A percentile compares a stretch with the other conserved stretches of the same genome.
phyloP scores from a whole-genome alignment of 2,888 invertebrate species.

The Lypha dubia region DNA sequence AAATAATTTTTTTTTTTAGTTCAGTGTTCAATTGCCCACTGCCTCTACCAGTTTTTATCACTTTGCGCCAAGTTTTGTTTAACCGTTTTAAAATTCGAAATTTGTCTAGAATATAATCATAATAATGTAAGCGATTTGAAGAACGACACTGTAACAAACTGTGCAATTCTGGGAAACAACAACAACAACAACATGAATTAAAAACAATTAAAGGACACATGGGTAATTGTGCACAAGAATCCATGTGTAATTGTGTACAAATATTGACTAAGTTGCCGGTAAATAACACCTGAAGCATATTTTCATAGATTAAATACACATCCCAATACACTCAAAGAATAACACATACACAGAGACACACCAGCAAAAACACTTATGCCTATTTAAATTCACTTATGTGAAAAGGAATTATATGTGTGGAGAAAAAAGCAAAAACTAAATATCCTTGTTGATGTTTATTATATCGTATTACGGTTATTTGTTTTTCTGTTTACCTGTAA shows the following conservation, averaged over 20 bases:
- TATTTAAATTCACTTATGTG: slow-evolving; percentile 28
- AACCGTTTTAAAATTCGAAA: too few species aligned
- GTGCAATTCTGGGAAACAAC: too few species aligned
- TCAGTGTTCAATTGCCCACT: too few species aligned
- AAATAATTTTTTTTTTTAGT: too few species aligned
- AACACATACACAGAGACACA: not conserved
- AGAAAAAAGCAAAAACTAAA: slow-evolving; percentile 9
- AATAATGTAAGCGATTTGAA: too few species aligned
- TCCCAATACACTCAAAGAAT: slow-evolving; percentile 8
- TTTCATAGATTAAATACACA: slow-evolving; percentile 45
- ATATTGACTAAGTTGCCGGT: not conserved
- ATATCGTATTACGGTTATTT: slow-evolving; percentile 32
- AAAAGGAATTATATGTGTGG: not conserved
- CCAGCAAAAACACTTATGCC: slow-evolving; percentile 4
- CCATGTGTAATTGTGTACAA: not conserved
- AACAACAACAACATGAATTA: not conserved
- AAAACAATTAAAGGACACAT: slow-evolving; percentile 10
- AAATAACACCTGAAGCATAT: slow-evolving; percentile 52
- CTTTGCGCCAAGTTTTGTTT: too few species aligned
- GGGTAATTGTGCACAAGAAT: slow-evolving; percentile 4
- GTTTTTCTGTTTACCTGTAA: slow-evolving; percentile 2
- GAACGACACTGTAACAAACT: too few species aligned
- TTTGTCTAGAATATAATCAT: too few species aligned
- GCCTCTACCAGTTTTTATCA: too few species aligned
- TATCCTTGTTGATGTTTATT: slow-evolving; percentile 31